Evolutionary conservation across 2,797 vertebrate species (phyloP), one percentile per base, ranked within the genome.

Genomic region (Semotilus atromaculatus): DNA sequence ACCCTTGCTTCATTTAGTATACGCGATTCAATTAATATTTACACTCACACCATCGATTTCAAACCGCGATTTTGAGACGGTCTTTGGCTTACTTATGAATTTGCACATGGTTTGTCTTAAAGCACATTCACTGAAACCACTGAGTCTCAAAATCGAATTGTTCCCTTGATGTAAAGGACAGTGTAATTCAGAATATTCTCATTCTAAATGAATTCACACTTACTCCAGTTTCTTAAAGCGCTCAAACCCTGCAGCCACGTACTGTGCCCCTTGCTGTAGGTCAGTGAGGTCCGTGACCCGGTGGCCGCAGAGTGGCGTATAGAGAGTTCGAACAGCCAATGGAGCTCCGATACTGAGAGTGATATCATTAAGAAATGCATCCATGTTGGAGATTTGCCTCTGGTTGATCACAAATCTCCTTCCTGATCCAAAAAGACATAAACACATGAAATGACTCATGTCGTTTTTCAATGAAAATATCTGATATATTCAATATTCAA

Each of bases 231-330:
- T 97, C 90, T 94, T 95, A 94, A 99, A 97, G 86, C 86, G 93
- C 88, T 98, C 97, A 0, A 95, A 96, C 31, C 97, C 97, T 0
- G 95, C 97, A 6, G 97, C 98, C 5, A 99, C 96, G 1, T 98
- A 98, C n/a, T 93, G 94, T 3, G 94, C 91, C 71, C 96, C 96
- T 0, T 96, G 95, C 89, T 92, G 93, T 11, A 98, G 93, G 45
- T 97, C 96, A 10, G 93, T 90, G 67, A 98, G 94, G 55, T 94
- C 90, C 0, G 88, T 66, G 75, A 99, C 87, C 1, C 90, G 92
- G 90, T 94, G 96, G 11, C 97, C 97, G 0, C 93, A 92, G 62
- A 89, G 88, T 5, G 96, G 96, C 0, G 97, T 98, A 90, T 97
- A 97, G 81, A 99, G 96, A 58, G 88, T 96, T 88, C 97, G 94